Evolutionary conservation across 2,113 vertebrate genomes (phyloP).

Genomic region (Anhinga anhinga): DNA sequence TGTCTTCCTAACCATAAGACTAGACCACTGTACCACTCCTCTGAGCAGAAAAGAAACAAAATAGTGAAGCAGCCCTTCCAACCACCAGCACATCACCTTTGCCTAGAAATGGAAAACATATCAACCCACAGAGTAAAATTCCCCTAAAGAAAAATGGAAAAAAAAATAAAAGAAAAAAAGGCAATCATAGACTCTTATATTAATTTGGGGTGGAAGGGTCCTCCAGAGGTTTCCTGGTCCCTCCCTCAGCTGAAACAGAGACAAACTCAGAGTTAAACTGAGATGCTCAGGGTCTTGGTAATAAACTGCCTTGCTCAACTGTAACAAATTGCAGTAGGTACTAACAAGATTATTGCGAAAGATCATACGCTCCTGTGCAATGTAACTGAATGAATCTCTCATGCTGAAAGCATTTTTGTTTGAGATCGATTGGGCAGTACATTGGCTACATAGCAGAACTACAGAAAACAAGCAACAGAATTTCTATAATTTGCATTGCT

Average conservation of each 20-base stretch:
- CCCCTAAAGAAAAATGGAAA: background rate
- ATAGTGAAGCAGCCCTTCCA: background rate
- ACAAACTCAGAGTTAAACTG: background rate
- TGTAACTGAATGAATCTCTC: background rate
- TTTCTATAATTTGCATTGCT: background rate
- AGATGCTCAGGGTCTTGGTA: background rate
- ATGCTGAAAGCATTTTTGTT: background rate
- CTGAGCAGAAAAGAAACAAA: background rate
- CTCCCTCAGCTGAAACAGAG: background rate
- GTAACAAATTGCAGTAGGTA: background rate
- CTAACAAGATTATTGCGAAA: background rate
- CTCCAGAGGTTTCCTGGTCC: background rate
- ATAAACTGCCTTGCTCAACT: background rate
- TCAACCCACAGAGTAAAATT: background rate
- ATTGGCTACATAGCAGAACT: background rate
- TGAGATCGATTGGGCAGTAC: background rate
- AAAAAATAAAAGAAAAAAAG: background rate
- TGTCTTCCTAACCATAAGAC: background rate
- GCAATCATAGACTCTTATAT: background rate
- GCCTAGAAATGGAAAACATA: background rate
- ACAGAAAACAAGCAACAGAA: background rate
- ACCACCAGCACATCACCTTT: background rate
- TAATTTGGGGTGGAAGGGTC: background rate
- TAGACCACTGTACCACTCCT: background rate
- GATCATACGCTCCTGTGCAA: background rate